These are phyloP conservation scores for Belgica antarctica DNA, from an alignment of 2,888 invertebrate genomes.

Conservation along the genomic window DNA sequence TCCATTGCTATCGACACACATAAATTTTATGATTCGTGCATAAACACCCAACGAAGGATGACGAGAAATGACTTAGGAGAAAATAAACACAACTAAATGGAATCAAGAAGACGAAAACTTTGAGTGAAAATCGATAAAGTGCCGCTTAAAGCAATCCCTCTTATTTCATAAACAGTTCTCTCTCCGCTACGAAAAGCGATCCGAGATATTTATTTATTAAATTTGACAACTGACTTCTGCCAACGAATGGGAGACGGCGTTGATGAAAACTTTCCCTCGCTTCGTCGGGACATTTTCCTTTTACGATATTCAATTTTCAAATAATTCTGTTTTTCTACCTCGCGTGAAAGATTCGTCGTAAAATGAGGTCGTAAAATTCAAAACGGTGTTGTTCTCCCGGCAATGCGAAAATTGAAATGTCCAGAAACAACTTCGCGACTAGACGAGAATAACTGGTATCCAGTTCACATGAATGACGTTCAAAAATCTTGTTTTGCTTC, in stretches of 20 bases:
- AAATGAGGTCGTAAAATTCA: neutral
- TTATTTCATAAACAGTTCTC: slow-evolving; percentile 25
- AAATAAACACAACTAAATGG: neutral
- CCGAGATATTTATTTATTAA: slow-evolving; percentile 13
- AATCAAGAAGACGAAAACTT: neutral
- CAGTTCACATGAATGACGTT: too few species aligned
- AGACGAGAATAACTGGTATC: too few species aligned
- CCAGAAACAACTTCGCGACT: too few species aligned
- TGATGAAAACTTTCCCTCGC: neutral
- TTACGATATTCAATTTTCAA: slow-evolving; percentile 15
- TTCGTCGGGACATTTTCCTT: neutral
- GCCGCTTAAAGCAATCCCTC: slow-evolving; percentile 26
- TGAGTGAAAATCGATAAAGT: slow-evolving; percentile 18
- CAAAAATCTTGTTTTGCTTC: too few species aligned
- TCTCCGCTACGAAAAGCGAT: too few species aligned
- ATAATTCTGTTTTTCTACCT: neutral
- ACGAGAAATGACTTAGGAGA: neutral
- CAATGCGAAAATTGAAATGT: too few species aligned
- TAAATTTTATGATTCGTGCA: slow-evolving; percentile 25
- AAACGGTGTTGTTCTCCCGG: neutral
- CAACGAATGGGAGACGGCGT: neutral
- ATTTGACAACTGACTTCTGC: slow-evolving; percentile 34
- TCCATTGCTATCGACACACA: slow-evolving; percentile 22
- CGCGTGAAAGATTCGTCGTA: too few species aligned
- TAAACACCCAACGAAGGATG: slow-evolving; percentile 24